phyloP scores from a whole-genome alignment of 2,797 vertebrate species.

The Chaenodraco wilsoni region DNA sequence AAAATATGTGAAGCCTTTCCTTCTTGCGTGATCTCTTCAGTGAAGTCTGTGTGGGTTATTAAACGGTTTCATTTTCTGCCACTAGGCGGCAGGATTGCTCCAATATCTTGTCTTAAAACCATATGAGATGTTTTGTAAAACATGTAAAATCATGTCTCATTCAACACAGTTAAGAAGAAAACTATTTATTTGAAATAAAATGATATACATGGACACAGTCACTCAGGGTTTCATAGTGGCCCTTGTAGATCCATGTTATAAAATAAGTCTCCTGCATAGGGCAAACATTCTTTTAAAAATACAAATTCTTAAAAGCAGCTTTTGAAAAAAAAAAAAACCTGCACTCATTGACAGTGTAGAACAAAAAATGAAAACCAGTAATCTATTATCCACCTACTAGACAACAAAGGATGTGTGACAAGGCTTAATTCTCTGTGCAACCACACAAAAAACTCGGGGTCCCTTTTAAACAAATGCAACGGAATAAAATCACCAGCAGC shows the following conservation, averaged over 20 bases:
- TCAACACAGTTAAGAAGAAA: slow-evolving; percentile 6
- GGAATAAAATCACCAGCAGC: slow-evolving; percentile 7
- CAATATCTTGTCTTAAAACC: background rate
- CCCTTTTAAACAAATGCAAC: slow-evolving; percentile 41
- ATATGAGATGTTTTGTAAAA: background rate
- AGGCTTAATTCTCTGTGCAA: background rate
- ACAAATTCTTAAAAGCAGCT: slow-evolving; percentile 14
- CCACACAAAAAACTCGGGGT: slow-evolving; percentile 6
- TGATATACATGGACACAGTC: slow-evolving; percentile 21
- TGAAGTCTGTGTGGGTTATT: background rate
- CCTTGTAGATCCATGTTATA: slow-evolving; percentile 24
- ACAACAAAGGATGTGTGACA: background rate
- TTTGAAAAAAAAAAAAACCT: background rate
- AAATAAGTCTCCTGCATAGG: slow-evolving; percentile 5
- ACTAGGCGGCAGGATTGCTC: slow-evolving; percentile 66
- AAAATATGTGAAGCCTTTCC: background rate
- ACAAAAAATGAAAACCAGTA: background rate
- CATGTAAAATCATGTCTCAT: background rate
- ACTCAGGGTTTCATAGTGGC: slow-evolving; percentile 1
- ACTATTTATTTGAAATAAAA: slow-evolving; percentile 59
- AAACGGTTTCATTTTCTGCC: slow-evolving; percentile 24
- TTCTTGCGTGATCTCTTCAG: background rate
- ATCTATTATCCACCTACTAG: background rate
- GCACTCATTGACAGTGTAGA: background rate
- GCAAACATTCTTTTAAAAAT: slow-evolving; percentile 11